These are phyloP conservation scores for Lagocephalus sceleratus DNA, from an alignment of 2,797 vertebrate genomes.

Conservation along the genomic window DNA sequence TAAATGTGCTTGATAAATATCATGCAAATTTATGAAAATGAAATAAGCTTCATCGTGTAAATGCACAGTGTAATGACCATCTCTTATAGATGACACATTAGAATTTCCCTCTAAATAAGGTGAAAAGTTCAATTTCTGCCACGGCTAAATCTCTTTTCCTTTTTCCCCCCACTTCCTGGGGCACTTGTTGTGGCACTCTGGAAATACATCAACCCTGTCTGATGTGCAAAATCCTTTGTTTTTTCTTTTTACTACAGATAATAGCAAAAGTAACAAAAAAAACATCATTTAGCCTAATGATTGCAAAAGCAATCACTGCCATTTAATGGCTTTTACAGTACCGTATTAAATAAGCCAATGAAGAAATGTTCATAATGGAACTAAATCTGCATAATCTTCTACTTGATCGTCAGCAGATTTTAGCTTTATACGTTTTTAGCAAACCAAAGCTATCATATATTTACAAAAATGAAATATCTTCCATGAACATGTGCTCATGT, in stretches of 20 bases:
- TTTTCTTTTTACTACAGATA: constrained; percentile 42
- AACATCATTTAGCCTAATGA: constrained; percentile 56
- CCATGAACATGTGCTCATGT: background rate
- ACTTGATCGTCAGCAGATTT: constrained; percentile 2
- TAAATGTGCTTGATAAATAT: constrained; percentile 49
- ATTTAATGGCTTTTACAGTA: constrained; percentile 49
- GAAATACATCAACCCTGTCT: constrained; percentile 45
- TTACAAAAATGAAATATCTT: constrained; percentile 4
- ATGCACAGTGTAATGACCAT: constrained; percentile 34
- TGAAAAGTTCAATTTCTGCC: constrained; percentile 50
- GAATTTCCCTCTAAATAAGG: constrained; percentile 31
- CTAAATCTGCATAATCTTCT: constrained; percentile 12
- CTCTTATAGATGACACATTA: constrained; percentile 46
- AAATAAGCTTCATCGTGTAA: constrained; percentile 40
- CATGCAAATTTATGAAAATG: constrained; percentile 61
- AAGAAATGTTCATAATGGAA: constrained; percentile 38
- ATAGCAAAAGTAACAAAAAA: constrained; percentile 45
- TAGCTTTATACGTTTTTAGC: background rate
- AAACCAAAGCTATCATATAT: constrained; percentile 19
- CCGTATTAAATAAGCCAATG: constrained; percentile 36
- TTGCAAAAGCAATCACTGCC: constrained; percentile 49
- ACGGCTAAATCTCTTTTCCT: constrained; percentile 22
- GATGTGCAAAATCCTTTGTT: constrained; percentile 33
- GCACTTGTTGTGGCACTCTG: constrained; percentile 10
- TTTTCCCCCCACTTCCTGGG: no score